A percentile compares a stretch with the other conserved stretches of the same genome.
phyloP scores from a whole-genome alignment of 1,140 invertebrate species.

The Drosophila repletoides region DNA sequence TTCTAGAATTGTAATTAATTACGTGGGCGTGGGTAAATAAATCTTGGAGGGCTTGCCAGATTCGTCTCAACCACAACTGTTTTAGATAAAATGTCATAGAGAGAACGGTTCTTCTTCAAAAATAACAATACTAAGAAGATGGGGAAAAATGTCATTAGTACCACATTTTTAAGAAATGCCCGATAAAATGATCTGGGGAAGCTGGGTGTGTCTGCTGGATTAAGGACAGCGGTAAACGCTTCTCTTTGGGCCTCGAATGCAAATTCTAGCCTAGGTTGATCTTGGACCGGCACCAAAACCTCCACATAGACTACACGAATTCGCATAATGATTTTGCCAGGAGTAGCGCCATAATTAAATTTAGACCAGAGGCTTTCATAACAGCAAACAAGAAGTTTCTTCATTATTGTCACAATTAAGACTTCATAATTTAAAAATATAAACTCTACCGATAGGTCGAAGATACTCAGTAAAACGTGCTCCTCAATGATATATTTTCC shows the following conservation, averaged over 20 bases:
- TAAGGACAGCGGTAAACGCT: conserved; percentile 84
- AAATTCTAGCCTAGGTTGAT: not conserved
- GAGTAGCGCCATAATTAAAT: conserved; percentile 89
- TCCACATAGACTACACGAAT: conserved; percentile 90
- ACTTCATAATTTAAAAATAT: no score
- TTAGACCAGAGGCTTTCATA: conserved; percentile 75
- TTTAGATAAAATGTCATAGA: conserved; percentile 91
- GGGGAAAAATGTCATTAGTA: conserved; percentile 91
- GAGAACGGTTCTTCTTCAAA: conserved; percentile 90
- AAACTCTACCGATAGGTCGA: conserved; percentile 34
- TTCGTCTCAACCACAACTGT: conserved; percentile 90
- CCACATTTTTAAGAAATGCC: conserved; percentile 91
- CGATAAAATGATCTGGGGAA: conserved; percentile 86
- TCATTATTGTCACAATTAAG: conserved; percentile 44
- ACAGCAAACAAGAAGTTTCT: conserved; percentile 41
- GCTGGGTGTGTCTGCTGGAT: conserved; percentile 85
- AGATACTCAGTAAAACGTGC: conserved; percentile 10
- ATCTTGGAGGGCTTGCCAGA: not conserved
- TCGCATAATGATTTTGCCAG: conserved; percentile 91
- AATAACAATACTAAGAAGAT: conserved; percentile 88
- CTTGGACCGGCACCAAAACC: conserved; percentile 84
- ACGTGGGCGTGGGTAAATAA: not conserved
- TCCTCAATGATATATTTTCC: conserved; percentile 26
- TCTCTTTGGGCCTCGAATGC: conserved; percentile 23
- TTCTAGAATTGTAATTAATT: not conserved